Base-by-base conservation (phyloP, 2,888 invertebrate species). In the Axea sp. region DNA sequence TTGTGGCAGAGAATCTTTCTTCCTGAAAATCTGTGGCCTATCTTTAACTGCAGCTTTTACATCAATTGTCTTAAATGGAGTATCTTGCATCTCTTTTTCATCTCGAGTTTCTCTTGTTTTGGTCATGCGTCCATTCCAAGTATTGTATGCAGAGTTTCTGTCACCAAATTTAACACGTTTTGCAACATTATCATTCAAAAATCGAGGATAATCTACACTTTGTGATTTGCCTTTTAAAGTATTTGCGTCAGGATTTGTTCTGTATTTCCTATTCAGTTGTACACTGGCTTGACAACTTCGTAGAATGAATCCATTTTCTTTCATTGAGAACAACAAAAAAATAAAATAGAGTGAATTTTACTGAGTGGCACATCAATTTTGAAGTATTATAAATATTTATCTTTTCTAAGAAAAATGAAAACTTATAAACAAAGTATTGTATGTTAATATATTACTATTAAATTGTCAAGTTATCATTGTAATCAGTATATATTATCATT, bases 261-360 rank as follows among this genome's bases (percentile, higher is more conserved):
- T 67, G 17, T 79, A 72, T 55, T 77, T 82, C 55, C 82, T 81
- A 17, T 77, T 81, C 33, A 86, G 77, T 60, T 86, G 81, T 2
- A 81, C 86, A 15, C 80, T 86, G 35, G 87, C 85, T 60, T 79
- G 83, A 53, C 87, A 87, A 68, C 82, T 86, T 15, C 80, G 81
- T 7, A 87, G 69, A 68, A 86, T 80, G 43, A 80, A 86, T 72
- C 83, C 83, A 55, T 83, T 78, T 75, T 75, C 85, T n/a, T n/a
- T n/a, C n/a, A n/a, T n/a, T n/a, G n/a, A n/a, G n/a, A n/a, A n/a
- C n/a, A n/a, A n/a, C n/a, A n/a, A n/a, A n/a, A n/a, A n/a, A n/a
- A n/a, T n/a, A n/a, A n/a, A n/a, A n/a, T n/a, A n/a, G n/a, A n/a
- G n/a, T n/a, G n/a, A n/a, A n/a, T n/a, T n/a, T n/a, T n/a, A n/a